Percentiles rank a stretch among this genome's conserved stretches.
phyloP scores from a whole-genome alignment of 2,113 vertebrate species.

The Edolisoma coerulescens region DNA sequence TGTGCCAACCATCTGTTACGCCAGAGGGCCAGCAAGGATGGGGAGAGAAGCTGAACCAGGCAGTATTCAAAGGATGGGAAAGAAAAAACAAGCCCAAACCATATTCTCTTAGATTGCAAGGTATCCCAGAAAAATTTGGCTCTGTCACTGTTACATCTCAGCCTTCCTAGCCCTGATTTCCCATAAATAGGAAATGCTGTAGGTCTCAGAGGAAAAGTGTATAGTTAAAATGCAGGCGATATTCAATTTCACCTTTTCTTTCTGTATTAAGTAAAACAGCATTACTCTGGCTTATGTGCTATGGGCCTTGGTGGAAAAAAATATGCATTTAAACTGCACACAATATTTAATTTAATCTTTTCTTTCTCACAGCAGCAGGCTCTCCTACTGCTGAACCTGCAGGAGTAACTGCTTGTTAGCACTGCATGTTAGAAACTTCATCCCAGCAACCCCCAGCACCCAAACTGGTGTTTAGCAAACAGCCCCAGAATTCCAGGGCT shows the following conservation, averaged over 20 bases:
- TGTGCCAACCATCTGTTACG: neutral
- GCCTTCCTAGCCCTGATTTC: neutral
- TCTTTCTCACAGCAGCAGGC: neutral
- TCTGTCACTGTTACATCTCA: neutral
- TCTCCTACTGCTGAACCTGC: no score
- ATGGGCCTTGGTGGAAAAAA: neutral
- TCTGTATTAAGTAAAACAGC: neutral
- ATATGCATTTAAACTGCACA: neutral
- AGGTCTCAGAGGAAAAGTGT: neutral
- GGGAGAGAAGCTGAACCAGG: neutral
- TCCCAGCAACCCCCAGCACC: neutral
- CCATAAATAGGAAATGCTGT: neutral
- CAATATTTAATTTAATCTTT: neutral
- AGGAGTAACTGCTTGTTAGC: neutral
- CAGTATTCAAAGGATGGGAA: neutral
- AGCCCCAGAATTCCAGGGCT: neutral
- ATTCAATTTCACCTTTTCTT: neutral
- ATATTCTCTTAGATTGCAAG: neutral
- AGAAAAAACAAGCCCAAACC: neutral
- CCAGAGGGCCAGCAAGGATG: neutral
- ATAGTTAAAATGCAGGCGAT: neutral
- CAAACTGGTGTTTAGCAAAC: fast-evolving
- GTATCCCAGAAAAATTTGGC: neutral
- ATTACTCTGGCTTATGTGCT: neutral
- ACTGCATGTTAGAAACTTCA: fast-evolving